phyloP scores from a whole-genome alignment of 2,888 invertebrate species.

The Nemurella pictetii region DNA sequence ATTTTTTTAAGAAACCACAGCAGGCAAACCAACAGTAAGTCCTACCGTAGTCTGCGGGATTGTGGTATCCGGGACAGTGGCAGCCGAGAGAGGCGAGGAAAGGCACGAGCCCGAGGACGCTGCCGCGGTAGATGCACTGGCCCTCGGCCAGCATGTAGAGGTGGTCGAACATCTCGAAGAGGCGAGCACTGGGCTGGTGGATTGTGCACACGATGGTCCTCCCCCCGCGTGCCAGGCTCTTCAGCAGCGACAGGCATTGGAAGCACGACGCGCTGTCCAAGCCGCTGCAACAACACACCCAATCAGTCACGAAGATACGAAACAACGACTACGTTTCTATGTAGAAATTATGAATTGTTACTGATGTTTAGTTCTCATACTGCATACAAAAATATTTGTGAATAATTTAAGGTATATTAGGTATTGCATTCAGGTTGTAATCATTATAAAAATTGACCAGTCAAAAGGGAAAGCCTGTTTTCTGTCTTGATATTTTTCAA shows the following conservation, averaged over 20 bases:
- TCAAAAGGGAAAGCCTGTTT: no score
- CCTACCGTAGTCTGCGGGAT: constrained; percentile 93
- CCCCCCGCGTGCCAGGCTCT: constrained; percentile 81
- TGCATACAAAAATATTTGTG: no score
- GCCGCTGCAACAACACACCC: constrained; percentile 68
- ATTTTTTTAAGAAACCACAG: no score
- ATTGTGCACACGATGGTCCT: constrained; percentile 91
- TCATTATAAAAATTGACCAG: no score
- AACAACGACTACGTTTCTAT: no score
- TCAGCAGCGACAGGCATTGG: constrained; percentile 86
- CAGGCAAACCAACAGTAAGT: neutral
- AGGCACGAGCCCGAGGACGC: constrained; percentile 80
- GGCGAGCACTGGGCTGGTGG: constrained; percentile 93
- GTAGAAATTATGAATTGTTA: no score
- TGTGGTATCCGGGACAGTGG: constrained; percentile 93
- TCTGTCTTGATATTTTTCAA: no score
- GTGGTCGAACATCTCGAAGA: constrained; percentile 95
- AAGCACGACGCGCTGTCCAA: constrained; percentile 93
- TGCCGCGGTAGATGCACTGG: constrained; percentile 90
- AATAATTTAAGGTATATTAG: no score
- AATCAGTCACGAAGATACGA: neutral
- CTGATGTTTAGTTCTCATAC: no score
- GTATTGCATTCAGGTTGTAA: no score
- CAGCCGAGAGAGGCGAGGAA: constrained; percentile 84
- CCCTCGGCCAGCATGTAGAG: constrained; percentile 90